Evolutionary conservation across 1,140 invertebrate genomes (phyloP), one percentile per base, ranked within the genome.

Genomic region (Drosophila suzukii): DNA sequence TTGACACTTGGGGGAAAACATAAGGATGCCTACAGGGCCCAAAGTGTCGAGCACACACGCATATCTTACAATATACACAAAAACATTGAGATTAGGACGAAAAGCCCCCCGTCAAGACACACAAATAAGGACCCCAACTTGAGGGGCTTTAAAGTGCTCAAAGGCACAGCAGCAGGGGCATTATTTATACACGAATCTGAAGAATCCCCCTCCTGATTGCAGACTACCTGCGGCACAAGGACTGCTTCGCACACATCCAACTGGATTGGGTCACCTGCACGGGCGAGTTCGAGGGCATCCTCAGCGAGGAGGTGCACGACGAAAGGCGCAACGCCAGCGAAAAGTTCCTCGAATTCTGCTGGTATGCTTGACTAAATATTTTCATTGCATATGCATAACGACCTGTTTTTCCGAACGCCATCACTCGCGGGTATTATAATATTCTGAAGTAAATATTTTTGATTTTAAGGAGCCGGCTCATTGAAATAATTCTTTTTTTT

Each of bases 191-290:
- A 58, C 12, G 36, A 17, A n/a, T 43, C 20, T 63, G 49, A 38
- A 38, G 66, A 34, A 44, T 15, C 12, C 62, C 27, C 38, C 17
- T 30, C 24, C 27, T 41, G 17, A 51, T 59, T 77, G 1, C 60
- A 92, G 91, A 92, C 78, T 92, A 92, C 47, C 65, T 92, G 56
- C 78, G 81, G 24, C 91, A 92, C 65, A 92, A 90, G 73, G 91
- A 92, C 24, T 92, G 91, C 59, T 92, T 92, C 27, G 51, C 81
- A 10, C 71, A 91, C 46, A 92, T 92, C 47, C 80, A 92, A 50
- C 53, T 90, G 34, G 91, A 92, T 24, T 92, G 91, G 91, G 75
- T 88, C 20, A 80, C 61, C 55, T 92, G 91, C 55, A 90, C 90
- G 8, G 49, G 53, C 20, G 75, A 89, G 6, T 92, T 92, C 50